Conservation (phyloP, 2,797 vertebrate species). For the Myotis planiceps region DNA sequence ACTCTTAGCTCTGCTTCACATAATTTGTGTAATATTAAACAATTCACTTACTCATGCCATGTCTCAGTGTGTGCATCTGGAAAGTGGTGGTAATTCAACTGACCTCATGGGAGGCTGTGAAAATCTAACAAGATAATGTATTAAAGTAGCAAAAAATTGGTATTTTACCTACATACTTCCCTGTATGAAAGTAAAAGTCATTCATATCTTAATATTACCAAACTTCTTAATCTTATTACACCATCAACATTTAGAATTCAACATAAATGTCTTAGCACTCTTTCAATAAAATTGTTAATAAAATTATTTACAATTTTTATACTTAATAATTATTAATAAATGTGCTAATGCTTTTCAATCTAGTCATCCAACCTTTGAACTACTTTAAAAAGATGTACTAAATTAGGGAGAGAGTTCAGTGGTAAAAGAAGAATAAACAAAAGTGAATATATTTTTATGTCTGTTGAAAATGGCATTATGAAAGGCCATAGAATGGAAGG, state of each 20-base stretch:
- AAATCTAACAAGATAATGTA: not conserved
- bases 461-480: constrained; percentile 46
- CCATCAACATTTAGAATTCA: not conserved
- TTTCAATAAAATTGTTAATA: not conserved
- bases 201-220: not conserved
- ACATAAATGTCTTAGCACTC: not conserved
- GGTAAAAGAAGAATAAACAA: not conserved
- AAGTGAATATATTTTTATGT: constrained; percentile 5
- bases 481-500: constrained; percentile 22
- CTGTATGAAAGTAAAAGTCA: not conserved
- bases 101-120: not conserved
- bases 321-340: not conserved
- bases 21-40: not conserved
- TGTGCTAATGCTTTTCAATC: not conserved
- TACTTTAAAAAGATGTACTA: not conserved
- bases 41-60: not conserved
- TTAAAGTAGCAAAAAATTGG: constrained; percentile 3
- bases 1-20: not conserved
- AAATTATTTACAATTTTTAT: constrained; percentile 26
- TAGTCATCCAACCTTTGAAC: not conserved
- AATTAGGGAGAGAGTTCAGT: not conserved
- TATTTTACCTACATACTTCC: not conserved
- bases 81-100: not conserved
- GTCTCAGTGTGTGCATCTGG: not conserved
- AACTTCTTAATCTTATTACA: not conserved